Base-by-base conservation (phyloP, 1,140 invertebrate genomes). In the Grapholita molesta region DNA sequence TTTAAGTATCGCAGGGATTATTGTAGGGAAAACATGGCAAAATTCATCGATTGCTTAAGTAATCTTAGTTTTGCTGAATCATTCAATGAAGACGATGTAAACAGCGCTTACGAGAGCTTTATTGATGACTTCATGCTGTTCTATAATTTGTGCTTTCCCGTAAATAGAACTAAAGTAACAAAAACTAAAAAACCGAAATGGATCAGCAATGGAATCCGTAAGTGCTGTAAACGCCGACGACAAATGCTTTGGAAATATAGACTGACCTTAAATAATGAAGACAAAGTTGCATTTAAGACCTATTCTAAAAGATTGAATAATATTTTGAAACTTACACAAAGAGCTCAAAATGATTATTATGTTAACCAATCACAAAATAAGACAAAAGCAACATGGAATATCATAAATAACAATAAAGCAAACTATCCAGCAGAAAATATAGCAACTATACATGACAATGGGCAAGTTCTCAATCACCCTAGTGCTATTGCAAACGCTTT, bases 121-220 rank as follows among this genome's bases (percentile, higher is more conserved):
- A 15, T 28, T 0, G 55, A 61, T 4, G 18, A 38, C 6, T 35
- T 68, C 7, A 7, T 25, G 2, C 28, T 68, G 4, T 38, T 68
- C 3, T 68, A 68, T n/a, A 33, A 68, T 21, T 23, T 68, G 12
- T 68, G 53, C 9, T 68, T 68, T 38, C 67, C 67, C 12, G 7
- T 61, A 4, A 68, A 38, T 25, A 42, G 8, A 42, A 28, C 64
- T 8, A 68, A n/a, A 64, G 28, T 68, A 0, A 64, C 8, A 5
- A 42, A 7, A 38, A 12, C 11, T 1, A 64, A 24, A 24, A 61
- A 42, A 42, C 3, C 32, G 2, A 68, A 24, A 68, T 68, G 67
- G 67, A 7, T 68, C 23, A 24, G 52, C 2, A 25, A 24, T n/a
- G 67, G 67, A 6, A 68, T 68, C 12, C 33, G 24, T 12, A 25